Base-by-base conservation (phyloP, 2,113 vertebrate genomes). In the Rhagologus leucostigma region DNA sequence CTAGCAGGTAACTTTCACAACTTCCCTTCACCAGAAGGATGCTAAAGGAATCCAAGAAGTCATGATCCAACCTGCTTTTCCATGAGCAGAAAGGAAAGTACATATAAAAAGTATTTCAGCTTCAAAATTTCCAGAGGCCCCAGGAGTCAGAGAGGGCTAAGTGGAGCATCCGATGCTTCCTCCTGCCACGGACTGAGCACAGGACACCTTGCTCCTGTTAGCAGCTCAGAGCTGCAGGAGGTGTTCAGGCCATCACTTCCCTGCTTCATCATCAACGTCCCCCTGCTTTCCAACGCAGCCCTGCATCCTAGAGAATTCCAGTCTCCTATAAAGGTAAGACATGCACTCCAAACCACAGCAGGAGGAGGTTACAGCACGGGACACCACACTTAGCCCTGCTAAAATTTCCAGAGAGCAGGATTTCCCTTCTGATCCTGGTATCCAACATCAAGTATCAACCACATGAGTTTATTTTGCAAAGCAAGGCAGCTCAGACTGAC, bases 231-330 rank as follows among this genome's bases (percentile, higher is more conserved):
- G 10, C 2, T n/a, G 64, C 62, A 62, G 20, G 76, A 65, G 42
- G 22, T 23, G 7, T 6, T 47, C 33, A 17, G 16, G 19, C 35
- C 53, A 76, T 1, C 19, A 19, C 39, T 33, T 21, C 10, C 67
- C n/a, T n/a, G n/a, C n/a, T n/a, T n/a, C n/a, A n/a, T n/a, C 10
- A 84, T 20, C 21, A 21, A 15, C 0, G 0, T 11, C 33, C 5
- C 10, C 7, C 63, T 67, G 57, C 62, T 46, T 35, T 5, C 41
- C 46, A 35, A 71, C 52, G 52, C 52, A 75, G 14, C 33, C 29
- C 15, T 2, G 19, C 37, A 24, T 15, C 63, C 41, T 30, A 9
- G 10, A 33, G 50, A 68, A 84, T 6, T 15, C 39, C 68, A 24
- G 8, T 1, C 53, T 63, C 19, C 63, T 5, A 1, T 2, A n/a